phyloP scores from a whole-genome alignment of 2,113 vertebrate species.

The human (Homo sapiens) region DNA sequence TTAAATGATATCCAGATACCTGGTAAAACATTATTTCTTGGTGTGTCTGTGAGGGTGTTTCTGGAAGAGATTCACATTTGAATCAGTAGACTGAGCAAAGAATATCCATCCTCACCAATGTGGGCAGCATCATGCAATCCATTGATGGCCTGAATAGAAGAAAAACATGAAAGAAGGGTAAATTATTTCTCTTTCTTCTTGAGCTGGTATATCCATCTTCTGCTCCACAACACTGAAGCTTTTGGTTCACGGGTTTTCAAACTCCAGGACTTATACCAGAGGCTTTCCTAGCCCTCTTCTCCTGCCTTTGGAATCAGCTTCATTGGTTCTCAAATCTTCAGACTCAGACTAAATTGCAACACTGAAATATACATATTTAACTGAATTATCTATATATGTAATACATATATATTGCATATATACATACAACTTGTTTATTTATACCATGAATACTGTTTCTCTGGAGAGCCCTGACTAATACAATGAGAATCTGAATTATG shows the following conservation, averaged over 20 bases:
- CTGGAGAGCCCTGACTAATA: not conserved
- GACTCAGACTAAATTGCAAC: not conserved
- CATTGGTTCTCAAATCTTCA: not conserved
- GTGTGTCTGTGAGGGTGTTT: not conserved
- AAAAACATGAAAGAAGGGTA: not conserved
- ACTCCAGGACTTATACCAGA: not conserved
- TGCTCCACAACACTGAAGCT: not conserved
- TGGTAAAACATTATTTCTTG: not conserved
- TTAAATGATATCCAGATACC: not conserved
- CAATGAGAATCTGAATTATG: not conserved
- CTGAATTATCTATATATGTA: not conserved
- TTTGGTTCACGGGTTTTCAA: not conserved
- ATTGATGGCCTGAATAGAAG: not conserved
- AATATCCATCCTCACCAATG: not conserved
- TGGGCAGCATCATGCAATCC: too few relatives aligned
- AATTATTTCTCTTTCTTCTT: not conserved
- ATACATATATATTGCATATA: not conserved
- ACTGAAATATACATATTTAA: too few relatives aligned
- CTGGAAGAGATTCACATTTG: not conserved
- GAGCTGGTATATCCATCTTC: not conserved
- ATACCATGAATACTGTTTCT: not conserved
- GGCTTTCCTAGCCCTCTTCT: too few relatives aligned
- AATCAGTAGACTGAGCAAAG: not conserved
- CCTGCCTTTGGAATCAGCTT: not conserved
- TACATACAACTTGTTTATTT: not conserved